Base-by-base conservation (phyloP, 2,888 invertebrate genomes). In the Epinotia brunnichana region DNA sequence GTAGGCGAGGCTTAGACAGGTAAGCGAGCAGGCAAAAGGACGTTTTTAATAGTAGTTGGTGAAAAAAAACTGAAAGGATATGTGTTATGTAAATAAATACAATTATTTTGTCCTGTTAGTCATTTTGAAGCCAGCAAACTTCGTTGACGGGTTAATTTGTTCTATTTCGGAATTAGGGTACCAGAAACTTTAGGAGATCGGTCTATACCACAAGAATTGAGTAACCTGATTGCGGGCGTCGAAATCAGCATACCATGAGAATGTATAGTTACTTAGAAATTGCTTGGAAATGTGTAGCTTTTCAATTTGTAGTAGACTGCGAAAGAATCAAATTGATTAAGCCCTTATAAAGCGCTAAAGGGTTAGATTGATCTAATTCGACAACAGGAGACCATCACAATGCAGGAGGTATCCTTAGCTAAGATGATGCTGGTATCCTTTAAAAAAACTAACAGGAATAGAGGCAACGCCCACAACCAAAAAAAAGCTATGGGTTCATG, bases 281-380 rank as follows among this genome's bases (percentile, higher is more conserved):
- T 41, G 41, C 41, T 13, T 13, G 41, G 13, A 41, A 9, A 41
- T 41, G 35, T 35, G 9, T 0, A 35, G 7, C 35, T n/a, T 48
- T 48, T n/a, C 9, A 35, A 35, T 35, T 15, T 48, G 15, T 2
- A 56, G 56, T 29, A 29, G 29, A n/a, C 2, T 13, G 13, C 5
- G 17, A 19, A 15, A 15, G 7, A 66, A 62, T 56, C 13, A 69
- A 54, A 62, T 64, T 70, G 64, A 51, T 66, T 66, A 41, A 56
- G 53, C 66, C 64, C 70, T 56, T 68, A 68, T 61, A 72, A 72
- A 62, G 62, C 44, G 62, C 69, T 29, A 44, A 70, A 72, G 72
- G 72, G 67, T 72, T 62, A 72, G 60, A 62, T 62, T 62, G 61
- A 61, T 72, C 72, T 72, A 67, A 72, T 72, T 72, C 72, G 51